Evolutionary conservation across 1,140 invertebrate species (phyloP), one percentile per base, ranked within the genome.

Genomic region (Drosophila ogumai): DNA sequence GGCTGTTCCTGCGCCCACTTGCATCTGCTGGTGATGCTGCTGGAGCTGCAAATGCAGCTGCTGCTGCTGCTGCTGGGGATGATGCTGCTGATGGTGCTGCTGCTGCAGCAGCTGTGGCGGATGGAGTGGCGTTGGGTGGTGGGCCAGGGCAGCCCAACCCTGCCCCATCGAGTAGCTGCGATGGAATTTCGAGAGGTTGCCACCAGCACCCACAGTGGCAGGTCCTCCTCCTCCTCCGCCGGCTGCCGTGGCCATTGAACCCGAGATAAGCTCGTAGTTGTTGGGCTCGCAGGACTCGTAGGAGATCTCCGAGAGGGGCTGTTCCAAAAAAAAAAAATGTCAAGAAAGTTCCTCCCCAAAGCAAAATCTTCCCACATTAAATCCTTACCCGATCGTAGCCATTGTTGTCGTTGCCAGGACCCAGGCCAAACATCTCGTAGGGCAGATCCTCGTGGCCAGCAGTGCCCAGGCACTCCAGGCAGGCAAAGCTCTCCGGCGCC

Each of bases 401-500:
- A 22, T 80, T 87, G 36, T 80, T 84, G 17, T 93, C 92, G 9
- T 77, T 77, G 19, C 46, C 47, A 8, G 65, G 63, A 15, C 79
- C 82, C 52, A 88, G 41, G 3, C 92, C 92, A 17, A 92, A 85
- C 71, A 92, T 91, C 44, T 92, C 90, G 64, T 93, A 93, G 10
- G 92, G 90, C 22, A 82, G 93, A 52, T 96, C 95, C 46, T 94
- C 93, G 34, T 93, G 92, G 12, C 94, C 94, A 0, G 93, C 94
- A 1, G 94, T 94, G 1, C 96, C 96, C 12, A 97, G 91, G 1
- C 96, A 94, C 75, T 95, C 94, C 22, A 97, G 90, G 79, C 96
- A 97, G 74, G 97, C 96, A 91, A 97, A 97, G 0, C 96, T 95
- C 3, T 96, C 95, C 3, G 94, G 94, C 0, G 95, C 94, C 68